A percentile compares a stretch with the other conserved stretches of the same genome.
Evolutionary conservation across 2,888 invertebrate genomes (phyloP).

Genomic region (Ophion ellenae): DNA sequence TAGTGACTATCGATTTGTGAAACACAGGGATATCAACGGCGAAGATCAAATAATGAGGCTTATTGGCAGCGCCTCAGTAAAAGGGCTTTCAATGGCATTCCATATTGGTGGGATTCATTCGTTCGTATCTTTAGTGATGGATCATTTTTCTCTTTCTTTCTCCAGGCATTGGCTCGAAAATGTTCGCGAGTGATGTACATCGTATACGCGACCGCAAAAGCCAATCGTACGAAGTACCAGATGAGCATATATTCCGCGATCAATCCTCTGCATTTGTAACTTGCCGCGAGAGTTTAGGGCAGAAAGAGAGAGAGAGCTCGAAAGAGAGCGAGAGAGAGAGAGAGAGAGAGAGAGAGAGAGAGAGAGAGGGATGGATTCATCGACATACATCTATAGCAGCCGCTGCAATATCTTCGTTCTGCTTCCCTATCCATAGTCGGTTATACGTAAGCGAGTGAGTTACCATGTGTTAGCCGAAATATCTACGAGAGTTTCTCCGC

Average conservation of each 20-base stretch:
- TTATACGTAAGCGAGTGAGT: slow-evolving; percentile 67
- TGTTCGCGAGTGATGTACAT: slow-evolving; percentile 55
- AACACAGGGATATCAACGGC: too few species aligned
- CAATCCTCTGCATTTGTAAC: slow-evolving; percentile 70
- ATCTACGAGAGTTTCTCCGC: slow-evolving; percentile 77
- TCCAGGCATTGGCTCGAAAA: slow-evolving; percentile 18
- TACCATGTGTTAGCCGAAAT: slow-evolving; percentile 75
- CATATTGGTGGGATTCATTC: slow-evolving; percentile 28
- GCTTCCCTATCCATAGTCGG: slow-evolving; percentile 46
- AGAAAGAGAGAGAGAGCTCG: not conserved
- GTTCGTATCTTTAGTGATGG: slow-evolving; percentile 50
- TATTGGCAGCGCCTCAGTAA: not conserved
- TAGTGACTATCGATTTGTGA: too few species aligned
- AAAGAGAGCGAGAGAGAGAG: slow-evolving; percentile 7
- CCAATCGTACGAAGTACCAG: slow-evolving; percentile 66
- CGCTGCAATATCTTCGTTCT: slow-evolving; percentile 55
- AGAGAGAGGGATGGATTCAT: not conserved
- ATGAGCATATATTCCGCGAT: slow-evolving; percentile 65
- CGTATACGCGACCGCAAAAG: slow-evolving; percentile 56
- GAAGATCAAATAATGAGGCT: not conserved
- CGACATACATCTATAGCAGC: slow-evolving; percentile 5
- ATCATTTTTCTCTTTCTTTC: slow-evolving; percentile 38
- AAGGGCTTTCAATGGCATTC: slow-evolving; percentile 16
- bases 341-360: slow-evolving; percentile 29
- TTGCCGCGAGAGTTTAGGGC: slow-evolving; percentile 53